Base-by-base conservation (phyloP, 2,888 invertebrate species). In the Xestia rhomboidea region DNA sequence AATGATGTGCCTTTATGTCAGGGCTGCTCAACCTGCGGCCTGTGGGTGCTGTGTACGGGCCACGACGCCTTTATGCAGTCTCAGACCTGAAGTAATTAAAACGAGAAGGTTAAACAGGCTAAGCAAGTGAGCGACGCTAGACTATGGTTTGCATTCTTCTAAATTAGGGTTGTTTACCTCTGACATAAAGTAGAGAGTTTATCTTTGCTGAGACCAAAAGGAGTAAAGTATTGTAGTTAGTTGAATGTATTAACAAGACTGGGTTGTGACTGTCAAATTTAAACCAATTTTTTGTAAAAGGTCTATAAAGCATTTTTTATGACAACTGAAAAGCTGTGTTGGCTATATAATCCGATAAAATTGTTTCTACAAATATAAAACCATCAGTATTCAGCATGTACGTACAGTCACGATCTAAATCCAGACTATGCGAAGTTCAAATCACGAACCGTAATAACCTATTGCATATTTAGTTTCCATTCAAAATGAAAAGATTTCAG, bases 381-480 rank as follows among this genome's bases (percentile, higher is more conserved):
- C 21, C 38, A 54, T 38, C 24, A 60, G 44, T 54, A 76, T 18
- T 66, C 41, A 30, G 15, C 46, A 34, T 81, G 62, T 49, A 49
- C 49, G 34, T 51, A 66, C 60, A 67, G 27, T 67, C 46, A 68
- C 73, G 51, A 44, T 62, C 49, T 60, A 72, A 80, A 80, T 41
- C 49, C 57, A 72, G 57, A 73, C 49, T 46, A 44, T 44, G 38
- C 57, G 34, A 60, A 71, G 49, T 72, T 64, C 57, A 84, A 80
- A 84, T 79, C 70, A 64, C 75, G 51, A 57, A 34, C 46, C 71
- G 60, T 62, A 74, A 72, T 82, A 82, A 75, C 81, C 68, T 69
- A 68, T 71, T 84, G 60, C 73, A 80, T 84, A 81, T 82, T 84
- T 80, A 84, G 70, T 71, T 84, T 51, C 15, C 41, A 71, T 80